Evolutionary conservation across 2,113 vertebrate species (phyloP).

Genomic region (Stigmatopora nigra): DNA sequence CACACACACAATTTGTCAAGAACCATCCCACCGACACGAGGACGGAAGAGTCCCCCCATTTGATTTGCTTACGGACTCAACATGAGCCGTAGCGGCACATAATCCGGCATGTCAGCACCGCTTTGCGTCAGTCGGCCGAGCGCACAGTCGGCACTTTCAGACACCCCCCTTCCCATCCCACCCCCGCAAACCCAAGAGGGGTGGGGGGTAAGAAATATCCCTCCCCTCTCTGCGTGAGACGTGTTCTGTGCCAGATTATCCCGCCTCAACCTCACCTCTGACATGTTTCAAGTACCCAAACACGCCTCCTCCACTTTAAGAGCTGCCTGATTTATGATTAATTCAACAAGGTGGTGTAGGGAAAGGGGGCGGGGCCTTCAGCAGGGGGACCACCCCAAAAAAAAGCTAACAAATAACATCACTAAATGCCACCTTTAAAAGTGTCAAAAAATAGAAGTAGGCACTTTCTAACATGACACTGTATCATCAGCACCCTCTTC

Average conservation of each 20-base stretch:
- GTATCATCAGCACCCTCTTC: slow-evolving; percentile 62
- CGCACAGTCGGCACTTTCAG: slow-evolving; percentile 26
- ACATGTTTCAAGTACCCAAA: slow-evolving; percentile 32
- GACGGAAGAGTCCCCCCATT: not conserved
- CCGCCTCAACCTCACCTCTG: slow-evolving; percentile 34
- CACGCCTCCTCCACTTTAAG: slow-evolving; percentile 27
- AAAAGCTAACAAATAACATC: slow-evolving; percentile 50
- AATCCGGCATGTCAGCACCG: slow-evolving; percentile 41
- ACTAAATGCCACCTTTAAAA: slow-evolving; percentile 48
- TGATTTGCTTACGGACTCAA: slow-evolving; percentile 27
- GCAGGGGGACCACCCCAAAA: not conserved
- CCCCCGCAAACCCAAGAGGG: slow-evolving; percentile 11
- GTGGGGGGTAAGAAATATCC: not conserved
- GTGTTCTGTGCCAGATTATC: slow-evolving; percentile 47
- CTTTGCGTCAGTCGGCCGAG: slow-evolving; percentile 37
- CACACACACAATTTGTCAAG: not conserved
- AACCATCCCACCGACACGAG: no score
- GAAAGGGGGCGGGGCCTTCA: not conserved
- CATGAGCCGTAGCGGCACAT: slow-evolving; percentile 19
- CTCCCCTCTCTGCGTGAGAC: slow-evolving; percentile 17
- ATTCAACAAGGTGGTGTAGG: slow-evolving; percentile 22
- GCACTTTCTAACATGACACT: slow-evolving; percentile 22
- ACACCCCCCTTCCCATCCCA: not conserved
- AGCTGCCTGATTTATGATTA: slow-evolving; percentile 51
- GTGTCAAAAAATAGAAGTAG: slow-evolving; percentile 33